phyloP scores from a whole-genome alignment of 2,888 invertebrate species.

The Rhamnusium bicolor region DNA sequence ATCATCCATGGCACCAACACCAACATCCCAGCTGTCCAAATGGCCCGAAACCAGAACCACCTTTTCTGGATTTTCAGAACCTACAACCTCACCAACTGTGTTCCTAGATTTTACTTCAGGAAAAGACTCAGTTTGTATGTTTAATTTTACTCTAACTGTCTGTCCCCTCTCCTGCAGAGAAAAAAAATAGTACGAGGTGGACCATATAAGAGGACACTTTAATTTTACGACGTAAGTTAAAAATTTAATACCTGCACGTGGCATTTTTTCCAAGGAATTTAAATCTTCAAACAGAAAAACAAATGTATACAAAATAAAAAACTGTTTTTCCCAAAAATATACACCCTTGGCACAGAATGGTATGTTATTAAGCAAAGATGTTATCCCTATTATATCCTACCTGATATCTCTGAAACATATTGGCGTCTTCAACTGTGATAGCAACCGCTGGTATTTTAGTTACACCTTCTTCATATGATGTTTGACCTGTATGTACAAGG shows the following conservation, averaged over 20 bases:
- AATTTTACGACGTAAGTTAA: too few species aligned
- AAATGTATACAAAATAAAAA: too few species aligned
- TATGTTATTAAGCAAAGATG: too few species aligned
- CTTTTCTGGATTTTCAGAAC: conserved; percentile 71
- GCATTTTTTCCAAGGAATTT: too few species aligned
- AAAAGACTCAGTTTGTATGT: conserved; percentile 77
- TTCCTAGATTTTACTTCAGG: conserved; percentile 80
- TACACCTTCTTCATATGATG: conserved; percentile 75
- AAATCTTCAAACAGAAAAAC: background rate
- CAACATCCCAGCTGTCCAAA: conserved; percentile 91
- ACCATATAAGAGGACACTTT: too few species aligned
- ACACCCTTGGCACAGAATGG: too few species aligned
- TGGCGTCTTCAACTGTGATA: conserved; percentile 86
- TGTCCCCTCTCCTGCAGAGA: conserved; percentile 61
- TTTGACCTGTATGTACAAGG: conserved; percentile 85
- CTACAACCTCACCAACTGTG: conserved; percentile 80
- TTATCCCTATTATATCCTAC: too few species aligned
- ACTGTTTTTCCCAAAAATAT: too few species aligned
- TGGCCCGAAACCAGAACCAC: conserved; percentile 87
- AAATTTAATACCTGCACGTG: too few species aligned
- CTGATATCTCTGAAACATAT: conserved; percentile 76
- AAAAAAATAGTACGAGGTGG: too few species aligned
- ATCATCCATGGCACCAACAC: conserved; percentile 91
- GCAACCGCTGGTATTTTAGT: conserved; percentile 82
- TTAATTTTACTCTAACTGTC: conserved; percentile 74